These are phyloP conservation scores for Acronicta psi DNA, from an alignment of 2,888 invertebrate genomes.

Conservation along the genomic window DNA sequence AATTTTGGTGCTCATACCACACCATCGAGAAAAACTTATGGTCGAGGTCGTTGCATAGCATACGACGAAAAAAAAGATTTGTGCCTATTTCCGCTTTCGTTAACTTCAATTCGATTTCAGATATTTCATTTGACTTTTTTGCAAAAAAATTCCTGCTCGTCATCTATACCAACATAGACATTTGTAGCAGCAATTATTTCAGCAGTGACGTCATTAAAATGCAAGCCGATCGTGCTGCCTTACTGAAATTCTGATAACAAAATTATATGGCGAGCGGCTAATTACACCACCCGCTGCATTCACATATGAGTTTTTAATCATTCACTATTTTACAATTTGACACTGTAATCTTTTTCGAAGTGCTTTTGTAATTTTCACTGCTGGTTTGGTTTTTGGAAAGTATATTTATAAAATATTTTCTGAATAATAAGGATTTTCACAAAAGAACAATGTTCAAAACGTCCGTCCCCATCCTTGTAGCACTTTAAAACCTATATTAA, in stretches of 20 bases:
- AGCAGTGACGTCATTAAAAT: slow-evolving; percentile 35
- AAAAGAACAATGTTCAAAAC: too few species aligned
- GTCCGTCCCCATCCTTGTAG: too few species aligned
- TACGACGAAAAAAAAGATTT: too few species aligned
- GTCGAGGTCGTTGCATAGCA: too few species aligned
- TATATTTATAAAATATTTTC: slow-evolving; percentile 3
- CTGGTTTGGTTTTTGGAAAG: slow-evolving; percentile 20
- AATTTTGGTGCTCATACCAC: too few species aligned
- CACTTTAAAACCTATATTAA: too few species aligned
- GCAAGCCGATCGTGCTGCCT: slow-evolving; percentile 25
- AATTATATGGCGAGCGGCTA: slow-evolving; percentile 34
- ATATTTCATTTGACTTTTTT: slow-evolving; percentile 9
- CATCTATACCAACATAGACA: not conserved
- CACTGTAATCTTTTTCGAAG: slow-evolving; percentile 16
- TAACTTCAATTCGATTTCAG: too few species aligned
- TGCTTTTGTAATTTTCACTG: slow-evolving; percentile 14
- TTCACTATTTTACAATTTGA: slow-evolving; percentile 22
- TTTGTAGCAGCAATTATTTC: slow-evolving; percentile 26
- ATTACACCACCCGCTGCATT: slow-evolving; percentile 26
- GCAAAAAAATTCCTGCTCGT: not conserved
- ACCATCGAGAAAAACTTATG: too few species aligned
- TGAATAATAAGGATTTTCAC: slow-evolving; percentile 1
- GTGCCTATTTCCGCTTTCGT: too few species aligned
- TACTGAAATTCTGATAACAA: slow-evolving; percentile 45
- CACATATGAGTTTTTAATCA: slow-evolving; percentile 37